Evolutionary conservation across 2,888 invertebrate species (phyloP), one percentile per base, ranked within the genome.

Genomic region (Notodonta ziczac): DNA sequence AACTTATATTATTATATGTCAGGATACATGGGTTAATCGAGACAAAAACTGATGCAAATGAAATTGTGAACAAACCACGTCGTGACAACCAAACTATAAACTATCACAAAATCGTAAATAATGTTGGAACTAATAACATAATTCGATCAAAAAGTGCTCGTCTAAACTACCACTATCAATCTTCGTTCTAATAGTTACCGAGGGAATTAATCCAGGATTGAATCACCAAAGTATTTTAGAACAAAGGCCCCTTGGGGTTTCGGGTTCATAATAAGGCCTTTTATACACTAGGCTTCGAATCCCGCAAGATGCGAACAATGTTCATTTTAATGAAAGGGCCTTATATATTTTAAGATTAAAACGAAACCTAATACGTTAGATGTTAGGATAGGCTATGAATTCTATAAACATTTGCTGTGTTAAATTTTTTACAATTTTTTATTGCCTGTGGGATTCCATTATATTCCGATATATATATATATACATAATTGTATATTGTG

Each of bases 181-280:
- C 55, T 55, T 55, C 55, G 40, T 55, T 16, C 40, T 40, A 55
- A 55, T 40, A 55, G 55, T 55, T 40, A 55, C 40, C 14, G 5
- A 55, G 55, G 55, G 55, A 55, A 55, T 40, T 52, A 55, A 39
- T 40, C 40, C 14, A 40, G 40, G 40, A 55, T 55, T 55, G 55
- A 55, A 55, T 55, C 16, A 16, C 40, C 10, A 12, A 40, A 55
- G 55, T 40, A 12, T 55, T 55, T 55, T 40, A 40, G 40, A 55
- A 55, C 55, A 55, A 55, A 40, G 55, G 53, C 53, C 55, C 40
- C 40, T 16, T 8, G 40, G 40, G 55, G 14, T n/a, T 12, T 55
- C 39, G 40, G 55, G 16, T 9, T 40, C 14, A 55, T 40, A 14
- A 55, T 40, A 55, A 40, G 14, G 39, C n/a, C 16, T 16, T 55